Base-by-base conservation (phyloP, 2,888 invertebrate genomes). In the Brachypterus glaber region DNA sequence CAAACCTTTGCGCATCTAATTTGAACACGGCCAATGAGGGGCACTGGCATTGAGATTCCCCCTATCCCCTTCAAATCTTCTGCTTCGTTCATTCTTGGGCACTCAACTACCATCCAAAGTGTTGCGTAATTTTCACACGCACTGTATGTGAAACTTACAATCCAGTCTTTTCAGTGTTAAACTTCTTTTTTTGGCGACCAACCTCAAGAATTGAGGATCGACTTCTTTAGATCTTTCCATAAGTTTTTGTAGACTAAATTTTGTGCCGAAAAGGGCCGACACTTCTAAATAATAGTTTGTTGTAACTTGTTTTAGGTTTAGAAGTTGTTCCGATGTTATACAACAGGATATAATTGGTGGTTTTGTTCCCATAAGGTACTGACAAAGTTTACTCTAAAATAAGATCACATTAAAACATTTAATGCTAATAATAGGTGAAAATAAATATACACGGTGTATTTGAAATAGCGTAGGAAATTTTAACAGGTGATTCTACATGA, bases 291-390 rank as follows among this genome's bases (percentile, higher is more conserved):
- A 63, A 44, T 63, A 65, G 34, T 45, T 54, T 9, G 53, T 50
- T 7, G 56, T 51, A 42, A 57, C 60, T 41, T 55, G 55, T 30
- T 59, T 51, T 16, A 62, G 39, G 3, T 39, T 39, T 3, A 45
- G 41, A 9, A 63, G 45, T 42, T 64, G 60, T 14, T 62, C 58
- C 11, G 53, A 45, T 12, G 58, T 61, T 17, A 64, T 42, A 46
- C 64, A 63, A 40, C 62, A 64, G n/a, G 57, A 55, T 12, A 64
- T 49, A 31, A 64, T 50, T 9, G 54, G 44, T 2, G 59, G 57
- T 41, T 57, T 58, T 31, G 57, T 54, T 3, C 59, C 61, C 48
- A 56, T 54, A 30, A 63, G 49, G 44, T 62, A 62, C 7, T 51
- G 40, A 39, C 57, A 59, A 9, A 63, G 43, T 29, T 59, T 54